Base-by-base conservation (phyloP, 2,888 invertebrate genomes). In the Melieria crassipennis region DNA sequence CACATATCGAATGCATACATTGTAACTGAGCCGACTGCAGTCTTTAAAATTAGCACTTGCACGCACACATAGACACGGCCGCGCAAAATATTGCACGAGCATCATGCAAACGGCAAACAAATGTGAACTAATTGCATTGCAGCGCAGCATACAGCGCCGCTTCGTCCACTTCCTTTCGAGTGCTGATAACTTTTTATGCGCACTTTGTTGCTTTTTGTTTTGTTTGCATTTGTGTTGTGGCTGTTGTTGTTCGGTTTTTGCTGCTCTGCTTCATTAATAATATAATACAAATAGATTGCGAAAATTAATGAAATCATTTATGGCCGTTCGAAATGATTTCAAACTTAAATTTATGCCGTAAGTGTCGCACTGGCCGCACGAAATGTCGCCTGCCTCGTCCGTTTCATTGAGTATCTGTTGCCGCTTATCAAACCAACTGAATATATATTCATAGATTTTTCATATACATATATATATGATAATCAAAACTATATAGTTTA, bases 121-220 rank as follows among this genome's bases (percentile, higher is more conserved):
- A 65, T 45, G 16, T 5, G 42, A 55, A 43, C 7, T 65, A 65
- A 65, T 16, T 45, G 30, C 55, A 47, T 46, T 45, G 9, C 52
- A 60, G 58, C 57, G 11, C 5, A 9, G 13, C 5, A 9, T 52
- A 52, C 13, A 52, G 5, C 11, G 52, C 11, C 57, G 50, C 43
- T 60, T 67, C 16, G 58, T 57, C 64, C 74, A 66, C 66, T 76
- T 74, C 72, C 73, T 76, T 74, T 75, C 66, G 55, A 69, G 60
- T 61, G 66, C 70, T 76, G 71, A 77, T 72, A 69, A 74, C 69
- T n/a, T 50, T 71, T 69, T 75, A 69, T 76, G 74, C 77, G 75
- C 74, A 74, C 62, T 73, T 73, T 30, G n/a, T 42, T 47, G 42
- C 43, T n/a, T 74, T 78, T 46, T 67, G 48, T 47, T 47, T 13